Conservation (phyloP, 2,888 invertebrate species). For the Cinara cedri region DNA sequence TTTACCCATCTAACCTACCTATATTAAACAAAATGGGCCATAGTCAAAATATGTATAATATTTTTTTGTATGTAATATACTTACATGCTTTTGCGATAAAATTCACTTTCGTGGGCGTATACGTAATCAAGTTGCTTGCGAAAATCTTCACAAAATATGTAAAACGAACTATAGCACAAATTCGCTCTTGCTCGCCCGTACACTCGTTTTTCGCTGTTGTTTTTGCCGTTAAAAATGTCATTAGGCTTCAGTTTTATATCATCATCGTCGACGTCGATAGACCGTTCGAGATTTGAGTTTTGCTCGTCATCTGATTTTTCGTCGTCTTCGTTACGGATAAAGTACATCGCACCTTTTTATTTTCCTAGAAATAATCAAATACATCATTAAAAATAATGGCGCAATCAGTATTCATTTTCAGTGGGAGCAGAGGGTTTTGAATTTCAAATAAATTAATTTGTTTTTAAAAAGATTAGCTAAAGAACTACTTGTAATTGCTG, state of each 20-base stretch:
- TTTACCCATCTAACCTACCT: no score
- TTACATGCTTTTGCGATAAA: constrained; percentile 25
- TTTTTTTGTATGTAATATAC: background rate
- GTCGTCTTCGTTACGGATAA: constrained; percentile 6
- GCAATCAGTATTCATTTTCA: no score
- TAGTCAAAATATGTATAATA: no score
- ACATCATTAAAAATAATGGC: no score
- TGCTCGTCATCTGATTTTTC: background rate
- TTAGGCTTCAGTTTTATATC: background rate
- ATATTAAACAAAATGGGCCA: no score
- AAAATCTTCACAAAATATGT: constrained; percentile 50
- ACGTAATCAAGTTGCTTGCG: constrained; percentile 21
- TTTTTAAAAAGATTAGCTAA: no score
- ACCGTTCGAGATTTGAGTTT: background rate
- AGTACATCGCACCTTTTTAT: constrained; percentile 20
- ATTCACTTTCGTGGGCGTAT: constrained; percentile 11
- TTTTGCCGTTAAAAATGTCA: background rate
- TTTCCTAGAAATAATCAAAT: no score
- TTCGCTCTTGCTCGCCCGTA: constrained; percentile 41
- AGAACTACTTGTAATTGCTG: no score
- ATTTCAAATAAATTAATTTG: no score
- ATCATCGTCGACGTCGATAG: background rate
- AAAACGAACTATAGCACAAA: constrained; percentile 40
- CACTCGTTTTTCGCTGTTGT: constrained; percentile 19
- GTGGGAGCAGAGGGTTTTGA: no score